Conservation (phyloP, 2,797 vertebrate genomes). For the Dermochelys coriacea region DNA sequence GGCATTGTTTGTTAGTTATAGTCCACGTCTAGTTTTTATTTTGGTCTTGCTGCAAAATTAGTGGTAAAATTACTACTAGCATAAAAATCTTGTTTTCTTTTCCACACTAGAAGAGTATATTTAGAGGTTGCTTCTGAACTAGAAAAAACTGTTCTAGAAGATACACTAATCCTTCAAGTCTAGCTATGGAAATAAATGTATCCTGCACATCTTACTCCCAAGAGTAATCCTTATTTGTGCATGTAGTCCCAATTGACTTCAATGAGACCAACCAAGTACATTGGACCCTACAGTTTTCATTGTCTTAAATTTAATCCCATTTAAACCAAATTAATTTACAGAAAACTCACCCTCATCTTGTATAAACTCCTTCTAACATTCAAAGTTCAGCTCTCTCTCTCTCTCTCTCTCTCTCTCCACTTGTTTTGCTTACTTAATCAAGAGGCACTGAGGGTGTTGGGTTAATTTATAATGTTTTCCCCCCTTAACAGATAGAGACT, state of each 20-base stretch:
- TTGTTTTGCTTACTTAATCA: background rate
- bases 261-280: background rate
- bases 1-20: conserved; percentile 58
- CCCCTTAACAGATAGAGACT: too few relatives aligned
- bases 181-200: background rate
- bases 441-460: background rate
- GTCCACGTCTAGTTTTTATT: background rate
- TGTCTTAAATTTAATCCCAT: background rate
- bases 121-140: background rate
- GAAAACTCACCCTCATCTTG: background rate
- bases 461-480: background rate
- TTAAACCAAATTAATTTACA: background rate
- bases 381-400: background rate
- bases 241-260: background rate
- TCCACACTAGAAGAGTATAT: fast-evolving
- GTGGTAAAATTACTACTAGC: conserved; percentile 5
- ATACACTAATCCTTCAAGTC: background rate
- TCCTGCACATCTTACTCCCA: background rate
- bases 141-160: background rate
- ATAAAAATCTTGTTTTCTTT: background rate
- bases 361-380: background rate
- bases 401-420: background rate
- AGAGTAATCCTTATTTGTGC: background rate
- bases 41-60: conserved; percentile 27
- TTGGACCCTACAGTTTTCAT: background rate